Base-by-base conservation (phyloP, 2,888 invertebrate genomes). In the Chalcis sispes region DNA sequence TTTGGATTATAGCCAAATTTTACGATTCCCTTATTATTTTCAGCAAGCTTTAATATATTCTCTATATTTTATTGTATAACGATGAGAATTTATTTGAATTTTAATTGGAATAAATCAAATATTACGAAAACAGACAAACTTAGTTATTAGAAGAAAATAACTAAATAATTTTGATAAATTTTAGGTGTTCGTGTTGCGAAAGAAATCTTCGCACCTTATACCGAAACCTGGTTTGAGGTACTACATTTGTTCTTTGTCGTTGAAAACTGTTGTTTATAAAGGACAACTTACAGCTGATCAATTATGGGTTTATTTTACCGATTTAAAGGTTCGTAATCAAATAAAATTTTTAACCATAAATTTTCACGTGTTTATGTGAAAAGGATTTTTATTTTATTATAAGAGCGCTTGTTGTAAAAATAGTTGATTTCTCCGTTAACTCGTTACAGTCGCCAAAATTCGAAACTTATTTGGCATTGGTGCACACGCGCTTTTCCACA, bases 401-500 rank as follows among this genome's bases (percentile, higher is more conserved):
- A 32, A 32, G 32, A 3, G 32, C 32, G 46, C 29, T 18, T n/a
- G 1, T 46, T 27, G 36, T 13, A 54, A 52, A 32, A 42, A 8
- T 54, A 3, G 62, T 56, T 62, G 59, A 65, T 46, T 23, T 7
- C 27, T 7, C 59, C 74, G 54, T 79, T 79, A 74, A n/a, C 77
- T 79, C 79, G 75, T 82, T 89, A n/a, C 91, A 96, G 95, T 92
- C 92, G 90, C 94, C 95, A 1, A 92, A 93, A 81, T 99, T 95
- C 90, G 95, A 97, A 84, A 97, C 98, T 1, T 98, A 99, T 89
- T 90, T 99, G 89, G 97, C 99, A 52, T 90, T 99, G 87, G 98
- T 99, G 7, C 99, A 99, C 89, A 98, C 98, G 50, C 92, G 99
- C 81, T 99, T 99, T 91, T 99, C 99, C 15, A 99, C 99, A 80